Conservation (phyloP, 2,797 vertebrate genomes). For the Sciurus carolinensis region DNA sequence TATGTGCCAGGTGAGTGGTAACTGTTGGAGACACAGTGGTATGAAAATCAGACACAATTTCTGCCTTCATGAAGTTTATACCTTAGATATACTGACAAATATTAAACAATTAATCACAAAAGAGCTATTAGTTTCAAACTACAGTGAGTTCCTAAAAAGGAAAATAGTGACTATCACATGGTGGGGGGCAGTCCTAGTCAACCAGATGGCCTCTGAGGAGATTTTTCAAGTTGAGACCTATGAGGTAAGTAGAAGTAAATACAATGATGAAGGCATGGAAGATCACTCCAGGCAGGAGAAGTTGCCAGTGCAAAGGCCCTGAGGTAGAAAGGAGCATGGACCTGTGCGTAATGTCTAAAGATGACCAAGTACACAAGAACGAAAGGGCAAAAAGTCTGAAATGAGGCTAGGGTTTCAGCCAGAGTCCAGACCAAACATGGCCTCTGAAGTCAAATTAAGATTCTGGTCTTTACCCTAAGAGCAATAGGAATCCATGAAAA, state of each 20-base stretch:
- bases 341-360: neutral
- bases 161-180: neutral
- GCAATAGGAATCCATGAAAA: neutral
- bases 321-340: neutral
- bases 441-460: neutral
- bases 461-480: neutral
- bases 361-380: neutral
- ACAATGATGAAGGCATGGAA: neutral
- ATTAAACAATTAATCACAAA: neutral
- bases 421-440: neutral
- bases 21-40: neutral
- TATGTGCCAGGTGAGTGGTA: neutral
- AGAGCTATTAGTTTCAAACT: neutral
- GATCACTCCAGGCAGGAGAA: neutral
- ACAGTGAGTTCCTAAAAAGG: neutral
- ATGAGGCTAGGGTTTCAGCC: neutral
- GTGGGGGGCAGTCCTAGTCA: neutral
- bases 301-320: neutral
- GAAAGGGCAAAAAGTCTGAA: neutral
- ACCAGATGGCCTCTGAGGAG: neutral
- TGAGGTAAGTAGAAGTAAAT: neutral
- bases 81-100: neutral
- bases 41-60: neutral
- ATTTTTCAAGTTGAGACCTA: neutral
- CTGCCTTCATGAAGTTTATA: neutral